Evolutionary conservation across 1,140 invertebrate genomes (phyloP), one percentile per base, ranked within the genome.

Genomic region (Eupristina koningsbergeri): DNA sequence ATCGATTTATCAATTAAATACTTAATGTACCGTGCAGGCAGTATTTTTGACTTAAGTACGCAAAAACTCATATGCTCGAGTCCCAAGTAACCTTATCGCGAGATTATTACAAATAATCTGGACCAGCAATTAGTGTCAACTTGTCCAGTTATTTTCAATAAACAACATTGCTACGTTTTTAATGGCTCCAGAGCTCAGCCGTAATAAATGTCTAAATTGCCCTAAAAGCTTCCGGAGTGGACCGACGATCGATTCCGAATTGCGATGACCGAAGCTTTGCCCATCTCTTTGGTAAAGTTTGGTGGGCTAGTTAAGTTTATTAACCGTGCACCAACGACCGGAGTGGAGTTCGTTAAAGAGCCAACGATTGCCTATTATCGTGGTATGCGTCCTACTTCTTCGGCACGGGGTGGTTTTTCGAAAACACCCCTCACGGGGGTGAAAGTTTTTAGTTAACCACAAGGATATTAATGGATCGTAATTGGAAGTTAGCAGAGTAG

Each of bases 361-460:
- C 76, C 50, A 26, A 53, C 76, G 39, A 84, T 84, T 83, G 81
- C 75, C 64, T 73, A 83, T 83, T 78, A 78, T 78, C 61, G 61
- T 69, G 29, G 64, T 29, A 36, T 19, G 15, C 75, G 3, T 29
- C 26, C 61, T 26, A 34, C 58, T 34, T 6, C 36, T 34, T 26
- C 53, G 3, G 13, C 53, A 26, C 7, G 17, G 8, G 36, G 19
- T n/a, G 15, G 36, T 77, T 83, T 83, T 77, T 69, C 31, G 9
- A 74, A 82, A 75, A 64, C 63, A 17, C 34, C 80, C 31, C 45
- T 67, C 22, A 34, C 34, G 26, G 31, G 15, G 3, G n/a, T 58
- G 29, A 83, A 83, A 83, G 64, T 83, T 83, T 79, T 73, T 73
- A 58, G 34, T 73, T 47, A 78, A 79, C 64, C 45, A 39, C 17